Percentiles rank a stretch among this genome's conserved stretches.
phyloP scores from a whole-genome alignment of 2,113 vertebrate species.

The Hydrochoerus hydrochaeris region DNA sequence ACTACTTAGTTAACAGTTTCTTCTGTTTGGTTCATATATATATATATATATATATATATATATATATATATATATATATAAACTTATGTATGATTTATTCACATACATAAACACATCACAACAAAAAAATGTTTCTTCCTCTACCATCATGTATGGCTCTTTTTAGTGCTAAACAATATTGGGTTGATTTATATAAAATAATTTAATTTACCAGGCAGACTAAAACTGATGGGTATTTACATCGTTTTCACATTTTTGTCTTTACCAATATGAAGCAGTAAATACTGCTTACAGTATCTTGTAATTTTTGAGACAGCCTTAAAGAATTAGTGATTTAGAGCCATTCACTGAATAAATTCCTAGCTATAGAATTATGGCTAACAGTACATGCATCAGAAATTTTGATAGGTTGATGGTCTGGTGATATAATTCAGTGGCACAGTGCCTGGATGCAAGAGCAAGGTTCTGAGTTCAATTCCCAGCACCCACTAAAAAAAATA shows the following conservation, averaged over 20 bases:
- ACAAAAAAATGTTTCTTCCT: neutral
- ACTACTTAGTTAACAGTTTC: neutral
- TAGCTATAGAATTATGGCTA: neutral
- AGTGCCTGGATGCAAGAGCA: too few relatives aligned
- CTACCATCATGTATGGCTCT: neutral
- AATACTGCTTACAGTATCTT: neutral
- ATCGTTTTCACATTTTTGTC: neutral
- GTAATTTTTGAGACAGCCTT: neutral
- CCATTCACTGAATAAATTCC: neutral
- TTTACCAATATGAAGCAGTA: neutral
- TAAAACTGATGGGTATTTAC: constrained; percentile 21
- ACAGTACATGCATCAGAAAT: neutral
- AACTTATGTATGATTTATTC: too few relatives aligned
- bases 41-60: too few relatives aligned
- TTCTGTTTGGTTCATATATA: neutral
- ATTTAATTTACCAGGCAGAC: constrained; percentile 17
- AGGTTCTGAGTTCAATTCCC: too few relatives aligned
- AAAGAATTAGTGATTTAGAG: neutral
- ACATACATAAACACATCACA: too few relatives aligned
- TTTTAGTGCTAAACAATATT: neutral
- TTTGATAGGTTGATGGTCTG: neutral
- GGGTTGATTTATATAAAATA: neutral
- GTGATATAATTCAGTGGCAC: too few relatives aligned
- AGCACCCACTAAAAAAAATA: too few relatives aligned
- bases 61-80: too few relatives aligned